phyloP scores from a whole-genome alignment of 2,888 invertebrate species.

The Drosophila mimetica region DNA sequence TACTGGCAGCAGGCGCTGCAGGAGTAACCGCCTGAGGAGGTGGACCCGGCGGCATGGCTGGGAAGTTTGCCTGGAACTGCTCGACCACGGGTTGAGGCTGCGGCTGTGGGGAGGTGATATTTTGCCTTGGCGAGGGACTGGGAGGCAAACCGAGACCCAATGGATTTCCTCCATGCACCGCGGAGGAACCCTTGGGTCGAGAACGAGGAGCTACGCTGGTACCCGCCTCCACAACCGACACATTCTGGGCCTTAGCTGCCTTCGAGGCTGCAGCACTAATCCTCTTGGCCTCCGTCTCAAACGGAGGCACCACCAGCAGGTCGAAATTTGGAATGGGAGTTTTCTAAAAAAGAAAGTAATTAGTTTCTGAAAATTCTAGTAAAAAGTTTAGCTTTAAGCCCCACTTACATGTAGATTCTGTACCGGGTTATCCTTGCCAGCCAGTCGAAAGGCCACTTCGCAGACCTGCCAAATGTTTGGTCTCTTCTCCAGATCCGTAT shows the following conservation, averaged over 20 bases:
- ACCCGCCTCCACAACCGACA: conserved; percentile 86
- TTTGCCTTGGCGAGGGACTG: conserved; percentile 85
- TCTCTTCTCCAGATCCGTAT: conserved; percentile 91
- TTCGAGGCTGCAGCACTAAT: conserved; percentile 76
- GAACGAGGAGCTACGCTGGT: conserved; percentile 94
- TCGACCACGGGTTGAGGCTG: conserved; percentile 82
- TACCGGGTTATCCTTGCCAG: conserved; percentile 90
- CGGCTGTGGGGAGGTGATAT: conserved; percentile 84
- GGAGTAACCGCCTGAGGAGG: conserved; percentile 26
- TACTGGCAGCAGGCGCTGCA: conserved; percentile 81
- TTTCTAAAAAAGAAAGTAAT: conserved; percentile 85
- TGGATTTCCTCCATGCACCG: conserved; percentile 83
- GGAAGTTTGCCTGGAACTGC: conserved; percentile 84
- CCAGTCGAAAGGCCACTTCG: conserved; percentile 89
- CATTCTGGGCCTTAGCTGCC: conserved; percentile 83
- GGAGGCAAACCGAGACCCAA: conserved; percentile 86
- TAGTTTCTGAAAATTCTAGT: background rate
- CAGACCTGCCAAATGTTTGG: conserved; percentile 95
- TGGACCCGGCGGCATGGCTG: conserved; percentile 69
- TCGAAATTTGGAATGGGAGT: conserved; percentile 87
- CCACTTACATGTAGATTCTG: conserved; percentile 90
- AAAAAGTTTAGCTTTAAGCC: fast-evolving
- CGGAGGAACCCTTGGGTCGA: conserved; percentile 89
- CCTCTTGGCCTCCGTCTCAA: conserved; percentile 89
- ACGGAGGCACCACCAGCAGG: conserved; percentile 87